A percentile compares a stretch with the other conserved stretches of the same genome.
Conservation (phyloP, 2,113 vertebrate species). For the Passer montanus region DNA sequence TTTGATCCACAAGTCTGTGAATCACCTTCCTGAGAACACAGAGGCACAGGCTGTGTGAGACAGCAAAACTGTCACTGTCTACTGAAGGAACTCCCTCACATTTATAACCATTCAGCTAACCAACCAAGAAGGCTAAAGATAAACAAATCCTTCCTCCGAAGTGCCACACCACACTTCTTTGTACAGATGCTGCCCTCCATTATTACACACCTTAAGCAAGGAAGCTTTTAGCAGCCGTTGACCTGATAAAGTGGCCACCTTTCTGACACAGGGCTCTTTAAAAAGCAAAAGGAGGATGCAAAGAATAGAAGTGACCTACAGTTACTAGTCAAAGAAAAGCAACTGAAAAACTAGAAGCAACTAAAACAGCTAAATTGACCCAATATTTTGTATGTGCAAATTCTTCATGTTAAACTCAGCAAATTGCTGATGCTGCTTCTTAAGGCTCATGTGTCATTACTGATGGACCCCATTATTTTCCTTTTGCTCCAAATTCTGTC, state of each 20-base stretch:
- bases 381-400: not conserved
- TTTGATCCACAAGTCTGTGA: not conserved
- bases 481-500: not conserved
- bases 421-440: not conserved
- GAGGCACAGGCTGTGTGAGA: not conserved
- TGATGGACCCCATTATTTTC: not conserved
- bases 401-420: not conserved
- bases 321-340: not conserved
- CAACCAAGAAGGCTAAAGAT: not conserved
- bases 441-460: not conserved
- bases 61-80: not conserved
- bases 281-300: not conserved
- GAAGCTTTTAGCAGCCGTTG: not conserved
- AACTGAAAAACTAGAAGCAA: not conserved
- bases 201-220: not conserved
- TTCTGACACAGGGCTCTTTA: not conserved
- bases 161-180: not conserved
- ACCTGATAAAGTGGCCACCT: not conserved
- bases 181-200: not conserved
- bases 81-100: not conserved
- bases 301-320: not conserved
- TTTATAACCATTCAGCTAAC: not conserved
- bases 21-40: not conserved
- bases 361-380: not conserved
- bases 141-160: not conserved